phyloP scores from a whole-genome alignment of 1,140 invertebrate genomes.

The Drepana arcuata region DNA sequence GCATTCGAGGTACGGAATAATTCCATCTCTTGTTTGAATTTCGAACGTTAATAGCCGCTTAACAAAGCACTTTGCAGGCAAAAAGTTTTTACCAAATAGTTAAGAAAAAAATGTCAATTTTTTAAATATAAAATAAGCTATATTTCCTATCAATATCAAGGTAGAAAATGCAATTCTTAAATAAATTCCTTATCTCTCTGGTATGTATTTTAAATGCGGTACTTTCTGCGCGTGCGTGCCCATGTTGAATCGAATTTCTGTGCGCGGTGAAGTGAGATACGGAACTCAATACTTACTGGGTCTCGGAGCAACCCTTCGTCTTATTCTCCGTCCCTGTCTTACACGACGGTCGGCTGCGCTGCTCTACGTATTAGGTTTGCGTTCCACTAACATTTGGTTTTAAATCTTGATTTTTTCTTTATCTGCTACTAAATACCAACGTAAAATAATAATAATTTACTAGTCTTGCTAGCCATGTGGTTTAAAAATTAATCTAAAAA shows the following conservation, averaged over 20 bases:
- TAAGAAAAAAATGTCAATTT: constrained; percentile 50
- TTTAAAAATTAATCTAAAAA: too few relatives aligned
- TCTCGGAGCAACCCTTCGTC: constrained; percentile 73
- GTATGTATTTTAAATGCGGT: constrained; percentile 67
- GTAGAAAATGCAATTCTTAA: constrained; percentile 14
- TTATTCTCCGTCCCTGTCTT: constrained; percentile 71
- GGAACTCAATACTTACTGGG: constrained; percentile 59
- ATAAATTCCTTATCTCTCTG: constrained; percentile 70
- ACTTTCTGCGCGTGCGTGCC: constrained; percentile 64
- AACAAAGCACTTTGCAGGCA: constrained; percentile 3
- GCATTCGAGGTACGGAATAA: constrained; percentile 43
- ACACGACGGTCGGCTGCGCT: constrained; percentile 60
- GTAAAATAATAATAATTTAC: too few relatives aligned
- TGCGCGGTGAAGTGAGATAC: constrained; percentile 12
- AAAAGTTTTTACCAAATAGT: neutral
- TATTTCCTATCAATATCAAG: neutral
- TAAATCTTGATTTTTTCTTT: too few relatives aligned
- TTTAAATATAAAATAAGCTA: constrained; percentile 38
- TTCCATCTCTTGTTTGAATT: constrained; percentile 60
- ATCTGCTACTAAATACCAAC: too few relatives aligned
- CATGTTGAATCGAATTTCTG: constrained; percentile 50
- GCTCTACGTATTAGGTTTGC: constrained; percentile 38
- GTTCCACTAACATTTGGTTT: constrained; percentile 14
- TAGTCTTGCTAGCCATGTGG: too few relatives aligned
- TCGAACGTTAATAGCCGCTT: constrained; percentile 28